Conservation (phyloP, 2,797 vertebrate genomes). For the Microchirus variegatus region DNA sequence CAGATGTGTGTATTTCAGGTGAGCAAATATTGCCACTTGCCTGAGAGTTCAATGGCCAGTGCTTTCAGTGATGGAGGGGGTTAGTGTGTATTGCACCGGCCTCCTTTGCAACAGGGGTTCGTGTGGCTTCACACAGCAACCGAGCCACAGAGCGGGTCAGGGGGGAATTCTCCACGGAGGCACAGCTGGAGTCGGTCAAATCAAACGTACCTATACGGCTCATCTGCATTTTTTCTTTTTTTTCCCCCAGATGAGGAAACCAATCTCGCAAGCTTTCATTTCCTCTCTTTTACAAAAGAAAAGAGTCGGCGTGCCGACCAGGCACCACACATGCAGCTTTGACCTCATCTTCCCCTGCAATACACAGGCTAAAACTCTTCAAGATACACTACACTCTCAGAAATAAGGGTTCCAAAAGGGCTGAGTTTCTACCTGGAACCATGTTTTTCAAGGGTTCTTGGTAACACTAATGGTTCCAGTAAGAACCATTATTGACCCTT, state of each 20-base stretch:
- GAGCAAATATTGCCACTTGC: constrained; percentile 94
- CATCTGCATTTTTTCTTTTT: constrained; percentile 80
- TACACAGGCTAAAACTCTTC: constrained; percentile 14
- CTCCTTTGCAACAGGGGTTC: too few relatives aligned
- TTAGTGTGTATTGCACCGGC: constrained; percentile 89
- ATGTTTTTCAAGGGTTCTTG: too few relatives aligned
- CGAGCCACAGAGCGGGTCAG: constrained; percentile 57
- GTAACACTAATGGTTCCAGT: too few relatives aligned
- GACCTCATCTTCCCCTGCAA: constrained; percentile 14
- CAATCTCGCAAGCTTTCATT: constrained; percentile 52
- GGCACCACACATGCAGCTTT: constrained; percentile 42
- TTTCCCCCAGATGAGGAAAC: constrained; percentile 62
- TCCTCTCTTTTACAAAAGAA: constrained; percentile 58
- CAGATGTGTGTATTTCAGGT: constrained; percentile 87
- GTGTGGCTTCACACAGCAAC: constrained; percentile 74
- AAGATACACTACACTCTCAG: too few relatives aligned
- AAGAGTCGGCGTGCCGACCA: constrained; percentile 14
- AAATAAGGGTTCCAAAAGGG: too few relatives aligned
- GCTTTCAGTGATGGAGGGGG: constrained; percentile 77
- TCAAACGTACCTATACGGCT: constrained; percentile 74
- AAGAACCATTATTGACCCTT: too few relatives aligned
- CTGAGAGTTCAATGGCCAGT: constrained; percentile 84
- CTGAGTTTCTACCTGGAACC: too few relatives aligned
- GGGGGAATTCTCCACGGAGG: constrained; percentile 72
- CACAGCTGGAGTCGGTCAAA: constrained; percentile 85